Evolutionary conservation across 2,888 invertebrate species (phyloP).

Genomic region (Pasiphila rectangulata): DNA sequence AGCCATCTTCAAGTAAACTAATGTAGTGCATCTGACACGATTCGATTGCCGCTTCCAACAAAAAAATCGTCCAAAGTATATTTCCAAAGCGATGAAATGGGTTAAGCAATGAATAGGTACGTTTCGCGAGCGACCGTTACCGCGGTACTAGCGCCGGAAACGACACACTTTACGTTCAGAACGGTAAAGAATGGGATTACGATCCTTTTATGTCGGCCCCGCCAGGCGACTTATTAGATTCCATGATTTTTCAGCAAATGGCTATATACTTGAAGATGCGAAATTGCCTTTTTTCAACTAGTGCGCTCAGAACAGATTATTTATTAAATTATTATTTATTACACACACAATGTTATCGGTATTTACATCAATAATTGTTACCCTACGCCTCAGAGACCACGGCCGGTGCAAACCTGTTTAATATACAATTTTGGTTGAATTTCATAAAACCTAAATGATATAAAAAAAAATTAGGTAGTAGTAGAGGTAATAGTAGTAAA

Average conservation of each 20-base stretch:
- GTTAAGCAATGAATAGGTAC: conserved; percentile 27
- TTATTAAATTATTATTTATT: too few relatives aligned
- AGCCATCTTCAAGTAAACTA: too few relatives aligned
- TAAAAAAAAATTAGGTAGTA: too few relatives aligned
- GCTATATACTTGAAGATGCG: background rate
- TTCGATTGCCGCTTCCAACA: background rate
- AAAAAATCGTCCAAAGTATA: conserved; percentile 1
- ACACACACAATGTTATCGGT: too few relatives aligned
- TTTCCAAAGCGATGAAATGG: conserved; percentile 25
- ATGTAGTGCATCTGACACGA: background rate
- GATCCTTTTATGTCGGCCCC: conserved; percentile 18
- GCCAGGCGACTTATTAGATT: conserved; percentile 7
- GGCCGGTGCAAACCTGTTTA: too few relatives aligned
- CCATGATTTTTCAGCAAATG: conserved; percentile 1
- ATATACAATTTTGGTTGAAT: too few relatives aligned
- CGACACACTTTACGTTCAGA: conserved; percentile 23
- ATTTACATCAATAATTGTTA: too few relatives aligned
- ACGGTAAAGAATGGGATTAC: conserved; percentile 21
- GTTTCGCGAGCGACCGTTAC: conserved; percentile 17
- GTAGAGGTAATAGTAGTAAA: too few relatives aligned
- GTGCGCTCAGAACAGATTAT: too few relatives aligned
- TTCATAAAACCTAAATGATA: too few relatives aligned
- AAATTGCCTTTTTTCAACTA: too few relatives aligned
- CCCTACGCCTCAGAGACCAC: too few relatives aligned
- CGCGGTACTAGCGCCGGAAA: conserved; percentile 17